phyloP scores from a whole-genome alignment of 1,140 invertebrate genomes.

The Tetranychus urticae region DNA sequence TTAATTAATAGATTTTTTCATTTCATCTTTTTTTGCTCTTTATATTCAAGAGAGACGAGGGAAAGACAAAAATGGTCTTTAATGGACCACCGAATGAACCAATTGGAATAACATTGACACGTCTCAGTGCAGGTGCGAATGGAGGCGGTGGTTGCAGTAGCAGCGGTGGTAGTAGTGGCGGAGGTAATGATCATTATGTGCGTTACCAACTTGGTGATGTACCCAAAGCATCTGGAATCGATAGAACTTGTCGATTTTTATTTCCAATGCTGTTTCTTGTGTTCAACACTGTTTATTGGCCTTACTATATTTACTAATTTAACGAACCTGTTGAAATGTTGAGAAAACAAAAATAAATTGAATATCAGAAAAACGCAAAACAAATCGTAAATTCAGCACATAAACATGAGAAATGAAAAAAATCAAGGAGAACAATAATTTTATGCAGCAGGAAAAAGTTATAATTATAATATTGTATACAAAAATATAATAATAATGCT shows the following conservation, averaged over 20 bases:
- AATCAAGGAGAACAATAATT: too few species aligned
- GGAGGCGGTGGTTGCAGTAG: not conserved
- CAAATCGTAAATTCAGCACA: too few species aligned
- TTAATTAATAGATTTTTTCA: not conserved
- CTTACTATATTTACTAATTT: constrained; percentile 4
- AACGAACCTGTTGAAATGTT: too few species aligned
- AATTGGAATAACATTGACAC: not conserved
- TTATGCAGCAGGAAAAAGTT: too few species aligned
- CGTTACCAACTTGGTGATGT: not conserved
- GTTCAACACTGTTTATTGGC: constrained; percentile 17
- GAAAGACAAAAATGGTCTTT: not conserved
- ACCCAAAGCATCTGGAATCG: constrained; percentile 4
- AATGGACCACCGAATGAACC: not conserved
- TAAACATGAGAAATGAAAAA: too few species aligned
- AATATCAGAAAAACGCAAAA: too few species aligned
- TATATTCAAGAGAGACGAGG: too few species aligned
- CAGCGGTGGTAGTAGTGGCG: not conserved
- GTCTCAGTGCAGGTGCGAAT: not conserved
- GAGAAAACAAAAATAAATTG: not conserved
- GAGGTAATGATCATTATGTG: not conserved
- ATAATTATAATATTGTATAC: too few species aligned
- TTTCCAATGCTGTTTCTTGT: constrained; percentile 13
- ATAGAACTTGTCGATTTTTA: constrained; percentile 13
- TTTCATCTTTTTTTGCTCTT: not conserved
- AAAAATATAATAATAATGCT: too few species aligned